phyloP scores from a whole-genome alignment of 2,888 invertebrate species.

The Drosophila meridionalis region DNA sequence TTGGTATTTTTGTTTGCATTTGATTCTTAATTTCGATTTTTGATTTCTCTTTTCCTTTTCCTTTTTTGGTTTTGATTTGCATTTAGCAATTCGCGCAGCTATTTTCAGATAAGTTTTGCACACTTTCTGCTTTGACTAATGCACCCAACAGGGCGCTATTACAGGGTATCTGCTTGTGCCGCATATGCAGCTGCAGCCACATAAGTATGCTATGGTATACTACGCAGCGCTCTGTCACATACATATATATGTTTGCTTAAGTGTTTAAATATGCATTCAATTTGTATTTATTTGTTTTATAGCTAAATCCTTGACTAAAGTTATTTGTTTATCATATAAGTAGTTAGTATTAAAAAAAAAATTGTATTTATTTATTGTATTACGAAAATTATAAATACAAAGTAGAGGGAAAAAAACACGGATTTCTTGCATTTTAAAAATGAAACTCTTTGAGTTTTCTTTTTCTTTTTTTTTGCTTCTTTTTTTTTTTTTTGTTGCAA shows the following conservation, averaged over 20 bases:
- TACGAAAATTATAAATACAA: conserved; percentile 24
- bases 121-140: background rate
- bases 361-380: conserved; percentile 11
- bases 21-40: conserved; percentile 55
- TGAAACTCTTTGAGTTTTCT: conserved; percentile 81
- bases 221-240: conserved; percentile 25
- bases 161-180: background rate
- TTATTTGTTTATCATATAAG: conserved; percentile 28
- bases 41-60: conserved; percentile 22
- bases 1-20: conserved; percentile 10
- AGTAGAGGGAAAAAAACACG: conserved; percentile 44
- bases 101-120: conserved; percentile 9
- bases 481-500: conserved; percentile 6
- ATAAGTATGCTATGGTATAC: conserved; percentile 24
- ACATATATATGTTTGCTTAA: conserved; percentile 34
- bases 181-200: background rate
- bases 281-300: conserved; percentile 30
- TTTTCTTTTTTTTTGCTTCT: background rate
- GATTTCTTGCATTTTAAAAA: conserved; percentile 74
- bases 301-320: conserved; percentile 47
- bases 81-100: conserved; percentile 39
- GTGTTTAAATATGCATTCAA: conserved; percentile 28
- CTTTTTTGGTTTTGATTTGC: conserved; percentile 32
- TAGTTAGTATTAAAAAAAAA: conserved; percentile 25
- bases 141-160: background rate